phyloP scores from a whole-genome alignment of 2,888 invertebrate species.

The Lycaena phlaeas region DNA sequence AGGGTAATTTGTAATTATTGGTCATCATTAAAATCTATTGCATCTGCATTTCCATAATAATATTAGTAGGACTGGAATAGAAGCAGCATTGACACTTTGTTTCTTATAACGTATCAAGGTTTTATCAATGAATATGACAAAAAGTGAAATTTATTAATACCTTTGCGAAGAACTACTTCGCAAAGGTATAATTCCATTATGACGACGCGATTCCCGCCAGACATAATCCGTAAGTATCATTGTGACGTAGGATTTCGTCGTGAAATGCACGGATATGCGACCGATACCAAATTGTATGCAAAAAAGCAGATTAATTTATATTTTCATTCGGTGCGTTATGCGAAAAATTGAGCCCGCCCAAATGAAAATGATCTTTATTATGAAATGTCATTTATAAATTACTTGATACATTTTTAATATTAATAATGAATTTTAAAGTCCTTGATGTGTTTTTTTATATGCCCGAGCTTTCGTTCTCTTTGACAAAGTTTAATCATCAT shows the following conservation, averaged over 20 bases:
- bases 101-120: too few relatives aligned
- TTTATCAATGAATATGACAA: too few relatives aligned
- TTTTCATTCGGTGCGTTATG: conserved; percentile 69
- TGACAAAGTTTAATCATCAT: too few relatives aligned
- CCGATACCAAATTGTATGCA: conserved; percentile 68
- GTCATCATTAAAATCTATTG: too few relatives aligned
- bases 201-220: conserved; percentile 54
- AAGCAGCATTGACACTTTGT: too few relatives aligned
- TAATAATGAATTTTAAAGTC: conserved; percentile 1
- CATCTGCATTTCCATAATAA: too few relatives aligned
- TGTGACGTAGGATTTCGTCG: conserved; percentile 53
- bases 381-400: conserved; percentile 46
- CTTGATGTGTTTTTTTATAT: neutral
- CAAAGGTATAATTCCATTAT: conserved; percentile 47
- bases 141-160: too few relatives aligned
- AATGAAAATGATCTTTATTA: conserved; percentile 64
- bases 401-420: conserved; percentile 11
- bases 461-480: too few relatives aligned
- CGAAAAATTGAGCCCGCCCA: conserved; percentile 65
- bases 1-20: too few relatives aligned
- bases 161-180: too few relatives aligned
- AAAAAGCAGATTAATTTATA: conserved; percentile 72
- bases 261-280: conserved; percentile 60
- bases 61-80: too few relatives aligned
- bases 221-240: conserved; percentile 61